These are phyloP conservation scores for Agrotis puta DNA, from an alignment of 2,888 invertebrate genomes.

Conservation along the genomic window DNA sequence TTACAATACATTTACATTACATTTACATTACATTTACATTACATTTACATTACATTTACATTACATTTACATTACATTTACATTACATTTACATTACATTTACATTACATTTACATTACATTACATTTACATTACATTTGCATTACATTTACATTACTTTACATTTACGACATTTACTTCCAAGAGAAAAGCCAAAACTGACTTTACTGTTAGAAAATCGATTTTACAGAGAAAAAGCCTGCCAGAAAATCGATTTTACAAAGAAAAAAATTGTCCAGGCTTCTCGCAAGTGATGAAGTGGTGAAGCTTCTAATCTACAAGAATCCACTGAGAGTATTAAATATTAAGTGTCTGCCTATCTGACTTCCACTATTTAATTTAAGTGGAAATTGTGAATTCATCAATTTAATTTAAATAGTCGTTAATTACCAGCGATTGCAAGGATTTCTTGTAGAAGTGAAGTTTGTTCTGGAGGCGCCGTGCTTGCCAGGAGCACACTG, in stretches of 20 bases:
- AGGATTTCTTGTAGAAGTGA: slow-evolving; percentile 48
- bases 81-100: too few relatives aligned
- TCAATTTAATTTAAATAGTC: background rate
- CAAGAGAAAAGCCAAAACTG: too few relatives aligned
- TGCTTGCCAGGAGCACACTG: slow-evolving; percentile 23
- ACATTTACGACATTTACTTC: too few relatives aligned
- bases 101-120: too few relatives aligned
- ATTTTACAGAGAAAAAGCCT: background rate
- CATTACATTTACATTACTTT: too few relatives aligned
- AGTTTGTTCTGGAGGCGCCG: background rate
- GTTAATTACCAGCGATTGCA: slow-evolving; percentile 44
- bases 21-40: too few relatives aligned
- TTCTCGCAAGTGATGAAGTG: background rate
- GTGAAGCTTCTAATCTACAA: background rate
- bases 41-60: too few relatives aligned
- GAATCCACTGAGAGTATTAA: background rate
- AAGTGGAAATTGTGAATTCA: background rate
- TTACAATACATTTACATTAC: too few relatives aligned
- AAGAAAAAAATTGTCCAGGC: background rate
- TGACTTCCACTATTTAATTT: background rate
- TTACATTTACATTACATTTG: too few relatives aligned
- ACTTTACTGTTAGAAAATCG: background rate
- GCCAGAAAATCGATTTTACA: background rate
- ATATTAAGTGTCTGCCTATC: background rate
- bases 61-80: too few relatives aligned